Conservation (phyloP, 1,140 invertebrate genomes). For the Rhopalosiphum maidis region DNA sequence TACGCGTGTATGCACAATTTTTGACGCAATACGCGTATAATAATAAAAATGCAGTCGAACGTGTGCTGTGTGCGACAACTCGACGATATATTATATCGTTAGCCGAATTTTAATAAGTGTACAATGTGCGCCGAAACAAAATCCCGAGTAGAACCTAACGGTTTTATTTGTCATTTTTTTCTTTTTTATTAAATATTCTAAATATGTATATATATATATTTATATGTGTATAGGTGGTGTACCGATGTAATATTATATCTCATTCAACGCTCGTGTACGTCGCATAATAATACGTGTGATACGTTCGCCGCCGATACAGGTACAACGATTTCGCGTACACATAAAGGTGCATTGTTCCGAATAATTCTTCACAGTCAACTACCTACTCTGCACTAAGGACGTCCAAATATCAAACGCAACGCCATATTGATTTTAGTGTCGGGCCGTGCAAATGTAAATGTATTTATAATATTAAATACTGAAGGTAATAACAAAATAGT, state of each 20-base stretch:
- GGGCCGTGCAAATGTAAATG: not conserved
- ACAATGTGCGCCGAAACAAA: not conserved
- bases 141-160: not conserved
- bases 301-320: not conserved
- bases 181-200: not conserved
- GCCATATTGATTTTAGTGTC: not conserved
- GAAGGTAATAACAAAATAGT: not conserved
- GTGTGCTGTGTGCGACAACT: not conserved
- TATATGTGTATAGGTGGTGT: too few relatives aligned
- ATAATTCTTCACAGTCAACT: not conserved
- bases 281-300: not conserved
- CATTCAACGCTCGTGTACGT: not conserved
- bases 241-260: not conserved
- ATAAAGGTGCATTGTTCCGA: not conserved
- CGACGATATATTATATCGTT: not conserved
- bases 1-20: not conserved
- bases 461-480: not conserved
- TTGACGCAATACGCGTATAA: not conserved
- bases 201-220: not conserved
- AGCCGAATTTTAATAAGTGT: not conserved
- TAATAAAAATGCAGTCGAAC: not conserved
- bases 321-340: not conserved
- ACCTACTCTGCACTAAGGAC: not conserved
- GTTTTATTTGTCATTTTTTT: not conserved
- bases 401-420: not conserved